Evolutionary conservation across 2,113 vertebrate genomes (phyloP).

Genomic region (Plestiodon gilberti): DNA sequence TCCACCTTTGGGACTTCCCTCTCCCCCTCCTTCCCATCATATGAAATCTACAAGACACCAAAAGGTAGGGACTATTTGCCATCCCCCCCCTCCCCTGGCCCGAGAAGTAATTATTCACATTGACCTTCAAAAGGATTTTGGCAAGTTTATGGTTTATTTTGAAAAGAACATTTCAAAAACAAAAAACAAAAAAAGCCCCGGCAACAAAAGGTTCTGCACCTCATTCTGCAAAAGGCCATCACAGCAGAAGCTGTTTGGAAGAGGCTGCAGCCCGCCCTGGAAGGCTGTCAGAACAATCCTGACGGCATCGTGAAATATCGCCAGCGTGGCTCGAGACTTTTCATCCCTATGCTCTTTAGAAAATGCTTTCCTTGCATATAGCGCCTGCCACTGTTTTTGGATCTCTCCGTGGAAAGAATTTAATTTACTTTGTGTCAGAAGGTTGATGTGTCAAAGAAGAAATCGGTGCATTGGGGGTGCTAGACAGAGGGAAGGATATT

Average conservation of each 20-base stretch:
- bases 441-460: background rate
- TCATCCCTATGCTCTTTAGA: background rate
- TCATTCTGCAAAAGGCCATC: constrained; percentile 16
- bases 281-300: background rate
- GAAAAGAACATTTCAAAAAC: background rate
- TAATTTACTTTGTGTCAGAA: constrained; percentile 41
- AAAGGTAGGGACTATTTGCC: background rate
- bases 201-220: constrained; percentile 23
- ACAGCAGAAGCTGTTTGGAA: background rate
- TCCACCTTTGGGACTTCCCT: background rate
- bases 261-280: background rate
- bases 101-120: constrained; percentile 5
- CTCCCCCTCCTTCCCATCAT: background rate
- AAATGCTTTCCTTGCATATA: constrained; percentile 8
- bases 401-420: constrained; percentile 11
- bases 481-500: background rate
- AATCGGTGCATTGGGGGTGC: background rate
- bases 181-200: background rate
- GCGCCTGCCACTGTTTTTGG: background rate
- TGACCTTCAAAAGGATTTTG: constrained; percentile 22
- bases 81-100: background rate
- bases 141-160: constrained; percentile 6
- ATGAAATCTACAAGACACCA: accelerated
- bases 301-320: background rate
- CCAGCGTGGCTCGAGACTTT: accelerated